These are phyloP conservation scores for Rhinoptilus africanus DNA, from an alignment of 2,113 vertebrate species.

Conservation along the genomic window DNA sequence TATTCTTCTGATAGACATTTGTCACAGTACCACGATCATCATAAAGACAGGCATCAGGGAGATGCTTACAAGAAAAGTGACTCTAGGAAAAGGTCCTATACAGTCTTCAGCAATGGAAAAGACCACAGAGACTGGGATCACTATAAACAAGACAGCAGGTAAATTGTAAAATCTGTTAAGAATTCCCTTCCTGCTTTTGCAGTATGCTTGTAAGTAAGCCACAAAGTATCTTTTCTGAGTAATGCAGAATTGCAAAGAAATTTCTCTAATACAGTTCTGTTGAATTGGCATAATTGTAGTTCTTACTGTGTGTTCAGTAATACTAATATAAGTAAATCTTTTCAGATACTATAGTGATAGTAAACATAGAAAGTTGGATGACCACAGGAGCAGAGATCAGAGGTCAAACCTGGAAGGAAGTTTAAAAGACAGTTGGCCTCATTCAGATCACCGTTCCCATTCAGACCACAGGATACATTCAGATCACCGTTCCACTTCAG, in stretches of 20 bases:
- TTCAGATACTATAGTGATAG: conserved; percentile 86
- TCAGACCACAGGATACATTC: conserved; percentile 83
- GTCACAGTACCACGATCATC: conserved; percentile 82
- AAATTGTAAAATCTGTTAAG: background rate
- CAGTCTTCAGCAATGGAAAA: conserved; percentile 93
- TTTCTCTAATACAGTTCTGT: background rate
- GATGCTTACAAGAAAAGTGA: conserved; percentile 84
- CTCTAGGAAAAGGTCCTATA: conserved; percentile 88
- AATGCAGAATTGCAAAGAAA: background rate
- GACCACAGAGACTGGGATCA: conserved; percentile 91
- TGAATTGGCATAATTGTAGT: conserved; percentile 16
- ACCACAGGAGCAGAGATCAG: conserved; percentile 86
- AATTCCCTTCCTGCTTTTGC: background rate
- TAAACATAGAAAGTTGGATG: conserved; percentile 93
- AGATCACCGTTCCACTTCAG: conserved; percentile 79
- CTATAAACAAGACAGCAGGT: conserved; percentile 87
- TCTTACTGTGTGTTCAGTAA: conserved; percentile 21
- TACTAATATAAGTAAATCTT: conserved; percentile 12
- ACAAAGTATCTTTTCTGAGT: background rate
- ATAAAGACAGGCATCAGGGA: conserved; percentile 82
- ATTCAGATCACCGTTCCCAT: conserved; percentile 80
- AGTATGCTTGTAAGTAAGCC: background rate
- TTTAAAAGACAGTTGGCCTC: conserved; percentile 82
- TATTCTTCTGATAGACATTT: conserved; percentile 89
- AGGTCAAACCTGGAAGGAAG: conserved; percentile 80